Evolutionary conservation across 2,888 invertebrate species (phyloP), one percentile per base, ranked within the genome.

Genomic region (Chesias legatella): DNA sequence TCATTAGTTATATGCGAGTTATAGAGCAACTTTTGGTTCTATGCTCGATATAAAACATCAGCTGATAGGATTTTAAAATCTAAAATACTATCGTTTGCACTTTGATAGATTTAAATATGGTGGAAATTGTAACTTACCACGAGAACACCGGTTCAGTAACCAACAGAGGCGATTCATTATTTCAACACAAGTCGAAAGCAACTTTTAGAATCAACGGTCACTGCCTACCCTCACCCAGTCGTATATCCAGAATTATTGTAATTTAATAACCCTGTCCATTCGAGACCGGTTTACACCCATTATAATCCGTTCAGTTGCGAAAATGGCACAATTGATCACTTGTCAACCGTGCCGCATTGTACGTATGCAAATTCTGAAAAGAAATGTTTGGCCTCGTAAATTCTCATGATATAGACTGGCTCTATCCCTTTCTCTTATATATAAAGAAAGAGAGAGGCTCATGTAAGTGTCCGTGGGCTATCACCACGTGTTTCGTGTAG

Each of bases 321-420:
- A 74, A 69, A 63, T 67, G 63, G 56, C 56, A 83, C 80, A 84
- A 85, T 81, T 73, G 82, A 77, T 83, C 82, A 84, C 83, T 83
- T 84, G 84, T 77, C 77, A 73, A 69, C 64, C 60, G 58, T 49
- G 51, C 56, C 58, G 56, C 65, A 69, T 75, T 75, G 75, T 75
- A 51, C 38, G 47, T 65, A 73, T 73, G 69, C 68, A 70, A 73
- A 54, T 59, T 58, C 47, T 24, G 40, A 36, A 54, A 54, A 49
- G 57, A 63, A 64, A 61, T 76, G 60, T 75, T 74, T 74, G 67
- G 66, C 55, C 47, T 73, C 71, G 72, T 77, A 73, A 75, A 73
- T 72, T 61, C 51, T 56, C 48, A 51, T 51, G 58, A 63, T 60
- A 62, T 60, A 47, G 23, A 35, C 42, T 24, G 6, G 6, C 10